Base-by-base conservation (phyloP, 2,888 invertebrate genomes). In the Epirrhoe alternata region DNA sequence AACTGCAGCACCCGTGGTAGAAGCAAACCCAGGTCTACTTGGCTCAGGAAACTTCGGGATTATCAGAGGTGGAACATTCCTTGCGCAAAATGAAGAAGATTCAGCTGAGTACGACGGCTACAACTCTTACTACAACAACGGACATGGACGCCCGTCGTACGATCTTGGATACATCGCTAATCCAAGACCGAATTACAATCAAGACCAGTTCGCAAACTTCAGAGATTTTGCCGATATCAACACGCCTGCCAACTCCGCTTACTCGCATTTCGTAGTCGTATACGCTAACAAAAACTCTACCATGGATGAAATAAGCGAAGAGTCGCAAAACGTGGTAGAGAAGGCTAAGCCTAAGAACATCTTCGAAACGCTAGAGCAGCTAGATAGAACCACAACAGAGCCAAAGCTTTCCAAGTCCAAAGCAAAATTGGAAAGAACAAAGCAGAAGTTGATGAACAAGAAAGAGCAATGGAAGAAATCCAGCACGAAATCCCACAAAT, bases 171-270 rank as follows among this genome's bases (percentile, higher is more conserved):
- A 95, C 73, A 94, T 95, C 42, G 94, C 95, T 0, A 97, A 97
- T 78, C 96, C 97, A 0, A 94, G 96, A 79, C 96, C 96, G 5
- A 96, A 96, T 58, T 95, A 96, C 74, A 95, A 96, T 31, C 95
- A 96, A 65, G 97, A 97, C 78, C 97, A 97, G 80, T 97, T 98
- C 80, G 97, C 97, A 5, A 97, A 97, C 82, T 98, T 98, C 90
- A 94, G 97, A 77, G 98, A 98, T 83, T 98, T 98, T 80, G 97
- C 98, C 0, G 98, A 98, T 77, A 97, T 98, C 61, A 97, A 97
- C 70, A 95, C 97, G 3, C 97, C 97, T 0, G 95, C 96, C 0
- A 97, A 97, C 80, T 88, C 93, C 1, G 97, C 97, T 6, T 97
- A 96, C 85, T 97, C 97, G 0, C 96, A 97, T 75, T 96, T 95